Conservation (phyloP, 2,888 invertebrate species). For the Pyrrhosoma nymphula region DNA sequence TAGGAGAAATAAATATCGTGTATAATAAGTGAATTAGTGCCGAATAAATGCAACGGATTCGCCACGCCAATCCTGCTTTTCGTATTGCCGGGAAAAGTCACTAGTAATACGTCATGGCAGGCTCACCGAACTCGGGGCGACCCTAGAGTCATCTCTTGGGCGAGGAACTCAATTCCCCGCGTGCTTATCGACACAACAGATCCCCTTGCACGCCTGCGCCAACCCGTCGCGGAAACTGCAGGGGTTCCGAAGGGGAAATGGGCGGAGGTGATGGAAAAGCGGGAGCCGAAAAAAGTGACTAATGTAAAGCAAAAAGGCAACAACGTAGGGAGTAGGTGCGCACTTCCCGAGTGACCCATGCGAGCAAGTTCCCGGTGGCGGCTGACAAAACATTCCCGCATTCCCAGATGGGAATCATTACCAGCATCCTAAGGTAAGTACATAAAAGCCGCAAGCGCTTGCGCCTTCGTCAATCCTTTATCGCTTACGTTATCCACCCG, state of each 20-base stretch:
- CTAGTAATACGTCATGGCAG: not conserved
- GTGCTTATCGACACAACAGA: not conserved
- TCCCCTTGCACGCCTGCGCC: conserved; percentile 2
- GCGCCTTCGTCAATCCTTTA: not conserved
- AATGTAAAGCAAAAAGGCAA: not conserved
- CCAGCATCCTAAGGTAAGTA: conserved; percentile 3
- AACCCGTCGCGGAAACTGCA: not conserved
- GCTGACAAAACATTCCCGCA: not conserved
- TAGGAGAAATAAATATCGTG: too few relatives aligned
- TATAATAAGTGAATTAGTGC: too few relatives aligned
- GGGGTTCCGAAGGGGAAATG: not conserved
- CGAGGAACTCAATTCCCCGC: not conserved
- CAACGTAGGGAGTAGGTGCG: not conserved
- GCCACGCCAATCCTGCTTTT: too few relatives aligned
- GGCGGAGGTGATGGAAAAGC: not conserved
- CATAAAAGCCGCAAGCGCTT: not conserved
- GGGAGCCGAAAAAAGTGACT: not conserved
- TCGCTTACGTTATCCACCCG: not conserved
- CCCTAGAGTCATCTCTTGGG: not conserved
- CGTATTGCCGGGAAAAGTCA: not conserved
- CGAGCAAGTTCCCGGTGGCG: not conserved
- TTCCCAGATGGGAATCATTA: not conserved
- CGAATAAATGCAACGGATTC: too few relatives aligned
- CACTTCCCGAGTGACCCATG: not conserved
- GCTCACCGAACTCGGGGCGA: not conserved